A percentile compares a stretch with the other conserved stretches of the same genome.
These are phyloP conservation scores for Pseudochromis fuscus DNA, from an alignment of 2,797 vertebrate species.

Conservation along the genomic window DNA sequence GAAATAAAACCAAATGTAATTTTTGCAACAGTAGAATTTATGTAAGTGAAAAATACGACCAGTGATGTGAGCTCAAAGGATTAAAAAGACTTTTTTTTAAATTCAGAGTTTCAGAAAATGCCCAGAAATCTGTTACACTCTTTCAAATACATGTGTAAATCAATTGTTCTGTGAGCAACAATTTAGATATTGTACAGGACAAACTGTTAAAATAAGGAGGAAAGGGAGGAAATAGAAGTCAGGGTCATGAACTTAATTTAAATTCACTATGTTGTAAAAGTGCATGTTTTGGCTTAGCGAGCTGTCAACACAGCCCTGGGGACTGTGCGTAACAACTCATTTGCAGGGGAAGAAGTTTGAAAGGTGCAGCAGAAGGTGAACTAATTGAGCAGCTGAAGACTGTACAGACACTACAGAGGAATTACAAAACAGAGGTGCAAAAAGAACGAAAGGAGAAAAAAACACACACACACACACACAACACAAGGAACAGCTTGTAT, in stretches of 20 bases:
- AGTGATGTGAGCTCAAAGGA: too few species aligned
- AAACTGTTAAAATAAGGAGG: neutral
- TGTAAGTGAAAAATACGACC: too few species aligned
- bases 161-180: neutral
- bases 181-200: neutral
- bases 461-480: too few species aligned
- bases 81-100: too few species aligned
- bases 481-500: constrained; percentile 38
- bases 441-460: constrained; percentile 13
- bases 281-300: constrained; percentile 46
- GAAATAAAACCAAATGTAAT: too few species aligned
- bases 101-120: too few species aligned
- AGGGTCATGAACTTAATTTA: constrained; percentile 45
- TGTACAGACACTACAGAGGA: constrained; percentile 25
- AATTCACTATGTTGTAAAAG: constrained; percentile 40
- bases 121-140: too few species aligned
- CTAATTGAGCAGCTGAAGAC: constrained; percentile 37
- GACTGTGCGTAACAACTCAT: constrained; percentile 45
- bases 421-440: constrained; percentile 10
- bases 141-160: too few species aligned
- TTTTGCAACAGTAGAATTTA: too few species aligned
- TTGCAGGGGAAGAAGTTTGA: constrained; percentile 49
- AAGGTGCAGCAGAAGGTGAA: constrained; percentile 49
- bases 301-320: constrained; percentile 38
- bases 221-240: constrained; percentile 15